Evolutionary conservation across 30 jellyfish, hydroid and myxozoan species (phyloP), one percentile per base, ranked within the genome.

Genomic region (Aurelia aurita complex sp. Pacific): DNA sequence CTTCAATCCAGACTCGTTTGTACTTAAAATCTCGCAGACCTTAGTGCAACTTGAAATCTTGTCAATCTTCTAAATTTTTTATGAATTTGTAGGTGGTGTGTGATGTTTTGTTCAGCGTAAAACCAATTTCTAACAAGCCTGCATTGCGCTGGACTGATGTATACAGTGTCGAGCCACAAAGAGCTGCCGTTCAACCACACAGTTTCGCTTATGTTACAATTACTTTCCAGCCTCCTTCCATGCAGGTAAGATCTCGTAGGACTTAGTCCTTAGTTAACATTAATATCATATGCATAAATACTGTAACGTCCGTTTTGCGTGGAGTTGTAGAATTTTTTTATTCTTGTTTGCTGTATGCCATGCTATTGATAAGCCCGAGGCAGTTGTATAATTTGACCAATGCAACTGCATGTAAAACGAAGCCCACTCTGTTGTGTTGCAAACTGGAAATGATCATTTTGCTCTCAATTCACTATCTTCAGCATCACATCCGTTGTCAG

Each of bases 181-280:
- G 98, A 62, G 92, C 98, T 33, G 88, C 88, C 71, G 79, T 93
- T 1, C 97, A 67, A 71, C 91, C 98, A 1, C 97, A 93, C 53
- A 80, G 98, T 54, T 81, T 68, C 23, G 42, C 82, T 23, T 93
- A 71, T 66, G 97, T 91, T 8, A 68, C 92, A 29, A 88, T 93
- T 67, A 70, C 96, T n/a, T 93, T 93, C 42, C 98, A 76, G 50
- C 98, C 98, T 14, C 90, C 94, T 59, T 88, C 98, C 1, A 93
- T 93, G 97, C 98, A 93, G 97, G 98, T 93, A 63, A 29, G 54
- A 32, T 12, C 17, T 74, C 40, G 1, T 62, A 2, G 34, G 42
- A 5, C 53, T 74, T 74, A 6, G 57, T 19, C 85, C 16, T 42
- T 9, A 46, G 57, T 46, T 46, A 46, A 46, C 14, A 6, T 46